These are phyloP conservation scores for Rachycentron canadum DNA, from an alignment of 2,797 vertebrate genomes.

Conservation along the genomic window DNA sequence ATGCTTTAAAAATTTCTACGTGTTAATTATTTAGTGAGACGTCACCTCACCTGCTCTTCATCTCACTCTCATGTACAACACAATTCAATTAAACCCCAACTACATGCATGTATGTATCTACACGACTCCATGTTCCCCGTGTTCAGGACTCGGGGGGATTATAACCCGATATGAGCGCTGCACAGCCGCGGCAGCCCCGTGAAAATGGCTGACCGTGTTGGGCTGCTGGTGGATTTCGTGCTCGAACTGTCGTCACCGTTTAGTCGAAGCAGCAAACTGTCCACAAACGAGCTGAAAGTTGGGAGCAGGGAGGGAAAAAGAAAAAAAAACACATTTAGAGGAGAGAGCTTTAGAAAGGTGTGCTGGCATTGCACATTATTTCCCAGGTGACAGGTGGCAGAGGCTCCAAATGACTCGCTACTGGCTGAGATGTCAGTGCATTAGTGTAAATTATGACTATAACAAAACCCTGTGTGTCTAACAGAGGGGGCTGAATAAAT, in stretches of 20 bases:
- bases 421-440: conserved; percentile 62
- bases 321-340: not conserved
- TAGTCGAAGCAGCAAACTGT: conserved; percentile 2
- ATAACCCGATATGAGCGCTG: conserved; percentile 28
- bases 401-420: conserved; percentile 50
- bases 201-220: conserved; percentile 56
- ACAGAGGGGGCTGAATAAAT: conserved; percentile 59
- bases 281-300: conserved; percentile 23
- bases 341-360: conserved; percentile 31
- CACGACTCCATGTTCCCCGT: conserved; percentile 22
- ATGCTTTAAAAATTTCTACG: conserved; percentile 15
- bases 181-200: conserved; percentile 15
- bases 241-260: not conserved
- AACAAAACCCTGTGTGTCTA: conserved; percentile 52
- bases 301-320: not conserved
- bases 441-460: conserved; percentile 72
- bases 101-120: conserved; percentile 1
- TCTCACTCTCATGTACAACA: conserved; percentile 27
- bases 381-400: conserved; percentile 66
- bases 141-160: conserved; percentile 35
- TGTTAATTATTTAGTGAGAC: conserved; percentile 59
- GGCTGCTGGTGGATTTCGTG: conserved; percentile 11
- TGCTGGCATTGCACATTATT: conserved; percentile 52
- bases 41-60: conserved; percentile 9
- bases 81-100: conserved; percentile 43